A percentile compares a stretch with the other conserved stretches of the same genome.
phyloP scores from a whole-genome alignment of 1,140 invertebrate genomes.

The Brachionus plicatilis region DNA sequence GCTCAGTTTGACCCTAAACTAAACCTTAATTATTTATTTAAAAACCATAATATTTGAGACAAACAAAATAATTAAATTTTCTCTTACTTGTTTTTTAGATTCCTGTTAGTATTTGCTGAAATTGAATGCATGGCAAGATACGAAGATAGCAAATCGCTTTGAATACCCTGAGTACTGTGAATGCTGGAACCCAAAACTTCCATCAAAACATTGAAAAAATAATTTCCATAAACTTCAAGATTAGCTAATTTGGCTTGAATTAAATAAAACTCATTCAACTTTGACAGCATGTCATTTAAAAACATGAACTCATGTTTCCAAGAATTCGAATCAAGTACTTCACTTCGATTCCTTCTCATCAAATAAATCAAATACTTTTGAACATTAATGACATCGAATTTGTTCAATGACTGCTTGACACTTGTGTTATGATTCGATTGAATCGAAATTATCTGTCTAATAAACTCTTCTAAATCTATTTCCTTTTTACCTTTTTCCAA shows the following conservation, averaged over 20 bases:
- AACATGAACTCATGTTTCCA: slow-evolving; percentile 29
- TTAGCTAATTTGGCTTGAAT: background rate
- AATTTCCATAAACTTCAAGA: background rate
- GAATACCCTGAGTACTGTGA: background rate
- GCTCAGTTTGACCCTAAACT: too few relatives aligned
- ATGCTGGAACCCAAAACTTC: background rate
- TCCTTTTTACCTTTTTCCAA: background rate
- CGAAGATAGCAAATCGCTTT: background rate
- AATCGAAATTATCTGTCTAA: slow-evolving; percentile 12
- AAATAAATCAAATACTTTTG: slow-evolving; percentile 14
- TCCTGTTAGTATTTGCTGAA: background rate
- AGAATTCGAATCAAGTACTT: background rate
- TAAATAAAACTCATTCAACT: slow-evolving; percentile 2
- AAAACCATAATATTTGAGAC: too few relatives aligned
- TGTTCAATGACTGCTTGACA: background rate
- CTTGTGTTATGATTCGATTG: slow-evolving; percentile 5
- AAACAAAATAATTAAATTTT: too few relatives aligned
- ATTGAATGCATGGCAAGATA: background rate
- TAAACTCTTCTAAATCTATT: slow-evolving; percentile 3
- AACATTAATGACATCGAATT: background rate
- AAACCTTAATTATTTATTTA: too few relatives aligned
- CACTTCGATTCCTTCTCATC: background rate
- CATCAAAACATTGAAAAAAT: slow-evolving; percentile 18
- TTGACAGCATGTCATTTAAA: slow-evolving; percentile 7
- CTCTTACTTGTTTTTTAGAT: background rate